Percentiles rank a stretch among this genome's conserved stretches.
phyloP scores from a whole-genome alignment of 1,140 invertebrate genomes.

The Drosophila orena region DNA sequence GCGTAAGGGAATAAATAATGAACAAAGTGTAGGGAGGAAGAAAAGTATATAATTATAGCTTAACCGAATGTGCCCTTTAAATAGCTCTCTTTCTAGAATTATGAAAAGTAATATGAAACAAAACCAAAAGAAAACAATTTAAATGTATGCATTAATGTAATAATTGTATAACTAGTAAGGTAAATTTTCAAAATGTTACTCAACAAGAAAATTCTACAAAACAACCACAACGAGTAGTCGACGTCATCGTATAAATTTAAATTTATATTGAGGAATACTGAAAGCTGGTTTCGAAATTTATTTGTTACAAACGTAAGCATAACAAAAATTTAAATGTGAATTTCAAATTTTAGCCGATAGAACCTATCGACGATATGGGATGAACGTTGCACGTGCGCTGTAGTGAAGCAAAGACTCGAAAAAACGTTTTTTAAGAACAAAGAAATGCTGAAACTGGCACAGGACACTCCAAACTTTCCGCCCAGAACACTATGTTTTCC shows the following conservation, averaged over 20 bases:
- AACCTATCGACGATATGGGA: constrained; percentile 30
- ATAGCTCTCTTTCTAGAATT: constrained; percentile 84
- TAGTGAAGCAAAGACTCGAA: constrained; percentile 48
- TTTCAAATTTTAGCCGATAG: constrained; percentile 55
- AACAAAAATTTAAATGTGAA: constrained; percentile 59
- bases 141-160: constrained; percentile 67
- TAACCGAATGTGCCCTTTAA: constrained; percentile 85
- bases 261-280: constrained; percentile 66
- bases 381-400: constrained; percentile 55
- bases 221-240: constrained; percentile 70
- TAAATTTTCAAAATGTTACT: constrained; percentile 67
- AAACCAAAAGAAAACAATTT: constrained; percentile 55
- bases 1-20: constrained; percentile 58
- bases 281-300: constrained; percentile 74
- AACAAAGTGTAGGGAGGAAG: constrained; percentile 46
- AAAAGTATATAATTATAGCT: constrained; percentile 82
- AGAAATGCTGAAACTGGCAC: constrained; percentile 25
- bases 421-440: constrained; percentile 22
- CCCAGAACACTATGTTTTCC: constrained; percentile 57
- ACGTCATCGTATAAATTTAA: constrained; percentile 66
- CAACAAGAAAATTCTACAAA: constrained; percentile 44
- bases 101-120: constrained; percentile 54
- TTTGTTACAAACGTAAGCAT: constrained; percentile 30
- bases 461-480: constrained; percentile 77
- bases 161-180: constrained; percentile 69